phyloP scores from a whole-genome alignment of 2,888 invertebrate species.

The Drosophila quasianomalipes region DNA sequence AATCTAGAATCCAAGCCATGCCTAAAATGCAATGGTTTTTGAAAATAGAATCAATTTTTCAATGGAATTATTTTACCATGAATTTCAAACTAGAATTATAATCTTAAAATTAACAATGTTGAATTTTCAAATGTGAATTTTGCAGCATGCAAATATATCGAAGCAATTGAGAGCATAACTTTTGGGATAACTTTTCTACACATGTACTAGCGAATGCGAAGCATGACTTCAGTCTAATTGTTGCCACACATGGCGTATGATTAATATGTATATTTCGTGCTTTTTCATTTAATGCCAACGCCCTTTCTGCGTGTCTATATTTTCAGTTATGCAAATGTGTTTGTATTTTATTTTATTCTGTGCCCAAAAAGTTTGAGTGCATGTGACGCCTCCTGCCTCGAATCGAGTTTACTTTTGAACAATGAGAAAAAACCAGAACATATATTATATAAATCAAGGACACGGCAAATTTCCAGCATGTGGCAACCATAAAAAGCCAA shows the following conservation, averaged over 20 bases:
- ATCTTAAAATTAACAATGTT: background rate
- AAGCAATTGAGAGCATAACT: conserved; percentile 1
- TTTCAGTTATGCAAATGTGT: conserved; percentile 69
- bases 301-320: conserved; percentile 48
- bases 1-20: background rate
- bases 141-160: background rate
- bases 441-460: conserved; percentile 38
- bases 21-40: background rate
- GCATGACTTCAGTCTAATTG: conserved; percentile 43
- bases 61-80: background rate
- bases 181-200: conserved; percentile 29
- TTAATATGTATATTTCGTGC: conserved; percentile 71
- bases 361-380: conserved; percentile 36
- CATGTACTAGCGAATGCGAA: conserved; percentile 23
- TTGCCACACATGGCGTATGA: conserved; percentile 72
- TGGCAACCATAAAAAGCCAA: conserved; percentile 24
- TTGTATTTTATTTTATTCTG: conserved; percentile 1
- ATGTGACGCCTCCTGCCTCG: conserved; percentile 3
- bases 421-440: conserved; percentile 13
- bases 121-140: background rate
- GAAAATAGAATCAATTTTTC: background rate
- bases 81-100: background rate
- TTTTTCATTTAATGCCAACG: conserved; percentile 57
- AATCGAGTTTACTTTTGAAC: conserved; percentile 10
- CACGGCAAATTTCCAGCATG: background rate